Conservation (phyloP, 92 coral and sea anemone species). For the Meandrina meandrites region DNA sequence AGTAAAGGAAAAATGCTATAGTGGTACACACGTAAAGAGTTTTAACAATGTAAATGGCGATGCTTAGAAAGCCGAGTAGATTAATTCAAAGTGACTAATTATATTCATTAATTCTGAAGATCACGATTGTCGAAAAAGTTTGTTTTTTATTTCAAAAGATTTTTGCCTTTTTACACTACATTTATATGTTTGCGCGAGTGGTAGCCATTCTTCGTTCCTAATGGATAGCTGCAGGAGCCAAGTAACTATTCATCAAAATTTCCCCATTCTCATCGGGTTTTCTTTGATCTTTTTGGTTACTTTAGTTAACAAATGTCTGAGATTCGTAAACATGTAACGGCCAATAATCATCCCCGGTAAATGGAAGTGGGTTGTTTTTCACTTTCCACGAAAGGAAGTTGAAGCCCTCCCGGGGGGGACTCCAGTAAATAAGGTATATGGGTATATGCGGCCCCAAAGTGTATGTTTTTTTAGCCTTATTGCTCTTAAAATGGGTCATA, state of each 20-base stretch:
- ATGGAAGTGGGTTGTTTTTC: neutral
- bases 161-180: too few relatives aligned
- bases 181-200: too few relatives aligned
- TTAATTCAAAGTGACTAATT: neutral
- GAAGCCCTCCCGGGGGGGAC: too few relatives aligned
- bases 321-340: neutral
- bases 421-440: too few relatives aligned
- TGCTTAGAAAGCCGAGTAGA: neutral
- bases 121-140: too few relatives aligned
- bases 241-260: neutral
- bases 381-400: neutral
- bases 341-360: neutral
- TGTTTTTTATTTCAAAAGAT: too few relatives aligned
- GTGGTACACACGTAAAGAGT: slow-evolving; percentile 4
- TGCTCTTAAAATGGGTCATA: too few relatives aligned
- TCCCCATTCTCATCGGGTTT: neutral
- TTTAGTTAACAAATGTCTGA: neutral
- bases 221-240: neutral
- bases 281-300: neutral
- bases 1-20: slow-evolving; percentile 70
- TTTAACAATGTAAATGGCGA: neutral
- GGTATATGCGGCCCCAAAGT: too few relatives aligned
- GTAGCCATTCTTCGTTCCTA: neutral
- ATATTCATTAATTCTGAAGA: too few relatives aligned
- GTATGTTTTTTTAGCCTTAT: too few relatives aligned